Percentiles rank a stretch among this genome's conserved stretches.
These are phyloP conservation scores for Diacarnus erythraeanus DNA, from an alignment of 37 sponge, comb jelly and placozoan genomes.

Conservation along the genomic window DNA sequence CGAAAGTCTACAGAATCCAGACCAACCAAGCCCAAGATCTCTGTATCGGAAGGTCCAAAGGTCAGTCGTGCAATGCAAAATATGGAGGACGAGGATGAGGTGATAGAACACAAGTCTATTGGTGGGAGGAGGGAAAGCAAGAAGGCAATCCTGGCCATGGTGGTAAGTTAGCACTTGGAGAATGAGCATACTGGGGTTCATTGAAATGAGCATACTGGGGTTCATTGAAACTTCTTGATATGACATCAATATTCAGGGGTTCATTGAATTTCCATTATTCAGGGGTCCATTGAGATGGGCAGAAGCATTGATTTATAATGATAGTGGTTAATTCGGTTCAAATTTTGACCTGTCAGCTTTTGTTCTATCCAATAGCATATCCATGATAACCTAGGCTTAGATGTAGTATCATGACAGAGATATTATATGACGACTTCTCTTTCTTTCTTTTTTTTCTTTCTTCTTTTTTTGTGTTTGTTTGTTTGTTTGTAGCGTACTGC, in stretches of 20 bases:
- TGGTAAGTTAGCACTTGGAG: slow-evolving; percentile 8
- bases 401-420: too few relatives aligned
- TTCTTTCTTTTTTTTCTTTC: too few relatives aligned
- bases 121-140: neutral
- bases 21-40: neutral
- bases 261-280: too few relatives aligned
- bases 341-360: neutral
- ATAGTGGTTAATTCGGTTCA: neutral
- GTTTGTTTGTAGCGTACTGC: neutral
- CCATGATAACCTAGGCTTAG: neutral
- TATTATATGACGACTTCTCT: too few relatives aligned
- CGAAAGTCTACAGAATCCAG: neutral
- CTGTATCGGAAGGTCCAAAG: neutral
- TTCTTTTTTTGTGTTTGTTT: too few relatives aligned
- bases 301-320: too few relatives aligned
- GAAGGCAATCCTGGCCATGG: slow-evolving; percentile 3
- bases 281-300: too few relatives aligned
- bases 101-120: slow-evolving; percentile 26
- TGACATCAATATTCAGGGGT: too few relatives aligned
- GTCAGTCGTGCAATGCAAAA: neutral
- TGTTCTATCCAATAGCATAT: too few relatives aligned
- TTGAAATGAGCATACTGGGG: too few relatives aligned
- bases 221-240: too few relatives aligned
- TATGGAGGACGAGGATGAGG: slow-evolving; percentile 47
- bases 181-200: neutral